A percentile compares a stretch with the other conserved stretches of the same genome.
Conservation (phyloP, 1,140 invertebrate genomes). For the Ips nitidus region DNA sequence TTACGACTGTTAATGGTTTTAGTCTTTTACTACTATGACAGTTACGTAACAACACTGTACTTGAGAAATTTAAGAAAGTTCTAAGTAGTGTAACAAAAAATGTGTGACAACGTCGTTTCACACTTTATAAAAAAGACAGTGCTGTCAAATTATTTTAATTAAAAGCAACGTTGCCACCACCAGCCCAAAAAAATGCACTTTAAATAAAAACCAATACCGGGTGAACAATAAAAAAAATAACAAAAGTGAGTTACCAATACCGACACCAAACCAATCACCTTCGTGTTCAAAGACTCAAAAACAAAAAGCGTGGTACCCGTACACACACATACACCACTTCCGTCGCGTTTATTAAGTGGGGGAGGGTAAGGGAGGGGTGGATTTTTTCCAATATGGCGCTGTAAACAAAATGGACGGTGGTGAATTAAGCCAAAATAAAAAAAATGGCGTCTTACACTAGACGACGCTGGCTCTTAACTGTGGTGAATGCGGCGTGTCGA, state of each 20-base stretch:
- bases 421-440: conserved; percentile 16
- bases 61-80: too few relatives aligned
- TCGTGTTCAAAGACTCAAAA: neutral
- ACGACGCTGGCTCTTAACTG: conserved; percentile 43
- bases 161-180: neutral
- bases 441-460: conserved; percentile 47
- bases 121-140: too few relatives aligned
- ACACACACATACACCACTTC: too few relatives aligned
- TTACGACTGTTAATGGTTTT: too few relatives aligned
- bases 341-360: neutral
- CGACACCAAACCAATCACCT: conserved; percentile 12
- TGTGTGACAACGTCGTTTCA: too few relatives aligned
- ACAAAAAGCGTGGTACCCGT: neutral
- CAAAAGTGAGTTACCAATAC: neutral
- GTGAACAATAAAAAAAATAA: too few relatives aligned
- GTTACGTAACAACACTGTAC: too few relatives aligned
- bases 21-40: too few relatives aligned
- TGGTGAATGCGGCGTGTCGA: conserved; percentile 49
- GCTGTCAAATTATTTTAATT: neutral
- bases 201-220: too few relatives aligned
- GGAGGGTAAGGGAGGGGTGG: conserved; percentile 8
- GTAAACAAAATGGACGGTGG: neutral
- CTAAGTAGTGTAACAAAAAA: too few relatives aligned
- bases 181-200: too few relatives aligned
- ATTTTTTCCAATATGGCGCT: conserved; percentile 36